A percentile compares a stretch with the other conserved stretches of the same genome.
phyloP scores from a whole-genome alignment of 1,140 invertebrate species.

The Drosophila ananassae region DNA sequence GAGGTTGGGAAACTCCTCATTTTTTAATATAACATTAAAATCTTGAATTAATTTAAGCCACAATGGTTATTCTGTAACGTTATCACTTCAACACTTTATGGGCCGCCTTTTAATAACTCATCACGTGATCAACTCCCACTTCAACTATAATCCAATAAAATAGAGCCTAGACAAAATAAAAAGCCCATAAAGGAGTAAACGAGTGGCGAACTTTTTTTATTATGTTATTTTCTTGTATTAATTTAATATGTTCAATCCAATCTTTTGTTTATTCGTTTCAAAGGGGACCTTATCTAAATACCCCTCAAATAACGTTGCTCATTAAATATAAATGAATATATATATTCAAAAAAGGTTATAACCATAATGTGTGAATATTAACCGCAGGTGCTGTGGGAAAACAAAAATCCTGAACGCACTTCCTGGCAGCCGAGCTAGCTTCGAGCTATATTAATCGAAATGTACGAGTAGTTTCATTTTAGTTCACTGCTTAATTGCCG shows the following conservation, averaged over 20 bases:
- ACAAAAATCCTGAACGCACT: not conserved
- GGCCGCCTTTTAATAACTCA: not conserved
- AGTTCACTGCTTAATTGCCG: conserved; percentile 1
- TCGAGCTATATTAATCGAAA: conserved; percentile 11
- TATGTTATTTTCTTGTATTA: not conserved
- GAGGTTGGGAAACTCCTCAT: too few species aligned
- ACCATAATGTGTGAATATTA: conserved; percentile 62
- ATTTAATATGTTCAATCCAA: too few species aligned
- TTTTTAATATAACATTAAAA: too few species aligned
- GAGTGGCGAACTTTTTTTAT: conserved; percentile 1
- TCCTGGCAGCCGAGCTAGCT: conserved; percentile 3
- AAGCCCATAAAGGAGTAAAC: not conserved
- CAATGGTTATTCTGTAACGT: not conserved
- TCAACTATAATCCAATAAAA: conserved; percentile 11
- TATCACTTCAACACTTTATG: not conserved
- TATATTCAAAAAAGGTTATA: not conserved
- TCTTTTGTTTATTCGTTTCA: too few species aligned
- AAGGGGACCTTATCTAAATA: too few species aligned
- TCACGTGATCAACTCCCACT: not conserved
- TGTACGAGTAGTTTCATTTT: conserved; percentile 22
- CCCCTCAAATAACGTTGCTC: not conserved
- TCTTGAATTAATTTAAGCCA: too few species aligned
- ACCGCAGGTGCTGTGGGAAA: conserved; percentile 48
- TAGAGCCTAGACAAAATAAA: not conserved
- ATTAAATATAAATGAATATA: conserved; percentile 21